Evolutionary conservation across 1,140 invertebrate species (phyloP).

Genomic region (Bathynomus jamesi): DNA sequence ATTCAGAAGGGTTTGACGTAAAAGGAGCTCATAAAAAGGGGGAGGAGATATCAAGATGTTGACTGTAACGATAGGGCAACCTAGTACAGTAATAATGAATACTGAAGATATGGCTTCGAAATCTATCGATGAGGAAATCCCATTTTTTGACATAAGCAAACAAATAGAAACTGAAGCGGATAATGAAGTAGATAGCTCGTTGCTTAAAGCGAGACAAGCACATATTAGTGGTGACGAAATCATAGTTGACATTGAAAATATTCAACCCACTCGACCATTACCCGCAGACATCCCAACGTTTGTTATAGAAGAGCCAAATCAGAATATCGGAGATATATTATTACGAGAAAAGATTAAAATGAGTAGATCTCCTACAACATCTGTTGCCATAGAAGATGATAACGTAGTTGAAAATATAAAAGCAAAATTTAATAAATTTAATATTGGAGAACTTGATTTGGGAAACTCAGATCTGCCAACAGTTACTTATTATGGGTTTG

Average conservation of each 20-base stretch:
- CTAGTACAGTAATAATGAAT: conserved; percentile 1
- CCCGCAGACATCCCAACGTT: conserved; percentile 31
- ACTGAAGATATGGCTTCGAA: conserved; percentile 1
- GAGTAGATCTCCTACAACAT: conserved; percentile 12
- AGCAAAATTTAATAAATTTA: conserved; percentile 26
- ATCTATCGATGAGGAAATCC: neutral
- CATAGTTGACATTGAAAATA: conserved; percentile 32
- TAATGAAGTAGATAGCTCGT: conserved; percentile 26
- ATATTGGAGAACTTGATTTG: conserved; percentile 24
- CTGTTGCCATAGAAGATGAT: conserved; percentile 9
- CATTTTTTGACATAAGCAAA: neutral
- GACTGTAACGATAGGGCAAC: conserved; percentile 36
- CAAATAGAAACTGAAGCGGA: conserved; percentile 13
- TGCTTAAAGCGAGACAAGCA: conserved; percentile 22
- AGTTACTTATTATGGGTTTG: conserved; percentile 81
- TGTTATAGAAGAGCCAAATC: conserved; percentile 22
- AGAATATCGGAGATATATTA: conserved; percentile 24
- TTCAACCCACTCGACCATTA: conserved; percentile 27
- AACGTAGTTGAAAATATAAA: conserved; percentile 21
- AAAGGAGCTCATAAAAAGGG: conserved; percentile 29
- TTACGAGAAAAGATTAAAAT: neutral
- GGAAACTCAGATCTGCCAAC: conserved; percentile 44
- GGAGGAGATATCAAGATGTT: conserved; percentile 37
- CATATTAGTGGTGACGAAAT: conserved; percentile 22
- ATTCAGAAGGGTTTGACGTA: conserved; percentile 36